These are phyloP conservation scores for Poecilia latipinna DNA, from an alignment of 2,113 vertebrate genomes.

Conservation along the genomic window DNA sequence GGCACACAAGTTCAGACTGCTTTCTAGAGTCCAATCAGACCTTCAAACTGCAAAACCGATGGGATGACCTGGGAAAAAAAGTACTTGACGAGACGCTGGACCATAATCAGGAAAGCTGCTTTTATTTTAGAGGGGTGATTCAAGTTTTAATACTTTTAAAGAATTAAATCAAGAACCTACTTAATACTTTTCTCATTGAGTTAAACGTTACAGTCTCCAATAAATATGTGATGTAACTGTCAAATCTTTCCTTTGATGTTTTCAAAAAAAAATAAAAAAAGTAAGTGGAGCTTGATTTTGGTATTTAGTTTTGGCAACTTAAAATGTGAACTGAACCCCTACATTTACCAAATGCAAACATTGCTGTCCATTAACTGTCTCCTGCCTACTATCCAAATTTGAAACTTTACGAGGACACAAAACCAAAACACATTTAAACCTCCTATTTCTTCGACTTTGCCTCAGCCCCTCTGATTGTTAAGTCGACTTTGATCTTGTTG, in stretches of 20 bases:
- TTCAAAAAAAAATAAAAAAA: neutral
- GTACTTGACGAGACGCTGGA: slow-evolving; percentile 40
- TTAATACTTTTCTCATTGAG: no score
- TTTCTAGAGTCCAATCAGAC: slow-evolving; percentile 52
- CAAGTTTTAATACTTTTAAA: slow-evolving; percentile 12
- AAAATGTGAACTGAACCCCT: slow-evolving; percentile 13
- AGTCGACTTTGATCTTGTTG: slow-evolving; percentile 61
- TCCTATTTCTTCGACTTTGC: slow-evolving; percentile 20
- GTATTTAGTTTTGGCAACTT: slow-evolving; percentile 3
- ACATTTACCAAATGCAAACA: slow-evolving; percentile 31
- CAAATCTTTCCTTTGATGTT: neutral
- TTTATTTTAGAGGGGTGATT: slow-evolving; percentile 12
- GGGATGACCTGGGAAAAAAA: slow-evolving; percentile 43
- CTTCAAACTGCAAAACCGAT: slow-evolving; percentile 64
- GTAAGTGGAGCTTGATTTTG: neutral
- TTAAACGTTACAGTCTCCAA: neutral
- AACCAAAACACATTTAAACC: slow-evolving; percentile 26
- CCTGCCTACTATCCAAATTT: slow-evolving; percentile 31
- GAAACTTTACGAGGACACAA: slow-evolving; percentile 37
- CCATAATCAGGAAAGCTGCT: slow-evolving; percentile 16
- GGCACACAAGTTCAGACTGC: slow-evolving; percentile 33
- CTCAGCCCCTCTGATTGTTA: slow-evolving; percentile 60
- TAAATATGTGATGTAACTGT: neutral
- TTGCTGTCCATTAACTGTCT: slow-evolving; percentile 20
- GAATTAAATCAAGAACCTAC: neutral